These are phyloP conservation scores for Willowsia nigromaculata DNA, from an alignment of 2,888 invertebrate species.

Conservation along the genomic window DNA sequence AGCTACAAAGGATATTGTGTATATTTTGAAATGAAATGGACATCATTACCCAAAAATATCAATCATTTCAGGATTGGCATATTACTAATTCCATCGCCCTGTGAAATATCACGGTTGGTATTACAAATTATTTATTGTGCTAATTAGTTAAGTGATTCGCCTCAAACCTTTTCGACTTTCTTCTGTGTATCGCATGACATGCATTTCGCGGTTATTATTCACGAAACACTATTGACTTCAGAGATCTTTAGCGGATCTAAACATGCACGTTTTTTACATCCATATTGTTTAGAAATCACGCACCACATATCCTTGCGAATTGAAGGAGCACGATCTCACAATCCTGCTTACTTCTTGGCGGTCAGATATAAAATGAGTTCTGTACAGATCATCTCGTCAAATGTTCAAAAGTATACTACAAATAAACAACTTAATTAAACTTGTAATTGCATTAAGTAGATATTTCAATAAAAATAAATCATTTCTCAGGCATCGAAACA, in stretches of 20 bases:
- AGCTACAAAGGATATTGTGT: too few species aligned
- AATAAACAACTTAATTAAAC: not conserved
- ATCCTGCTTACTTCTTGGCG: not conserved
- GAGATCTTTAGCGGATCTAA: not conserved
- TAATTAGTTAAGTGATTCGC: slow-evolving; percentile 47
- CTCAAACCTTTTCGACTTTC: not conserved
- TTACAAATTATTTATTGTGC: not conserved
- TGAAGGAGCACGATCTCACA: slow-evolving; percentile 11
- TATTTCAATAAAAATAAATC: not conserved
- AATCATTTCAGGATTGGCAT: slow-evolving; percentile 59
- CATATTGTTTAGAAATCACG: not conserved
- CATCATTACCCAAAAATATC: slow-evolving; percentile 31
- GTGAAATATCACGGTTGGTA: slow-evolving; percentile 66
- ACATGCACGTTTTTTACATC: not conserved
- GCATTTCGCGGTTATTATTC: not conserved
- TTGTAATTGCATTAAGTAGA: not conserved
- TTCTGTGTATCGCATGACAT: not conserved
- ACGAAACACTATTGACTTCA: not conserved
- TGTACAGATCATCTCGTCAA: not conserved
- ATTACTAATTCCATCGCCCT: slow-evolving; percentile 53
- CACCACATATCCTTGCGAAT: not conserved
- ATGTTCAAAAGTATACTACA: not conserved
- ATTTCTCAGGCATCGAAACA: not conserved
- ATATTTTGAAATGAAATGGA: too few species aligned
- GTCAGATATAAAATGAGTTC: not conserved